Conservation (phyloP, 2,113 vertebrate genomes). For the Triplophysa tibetana region DNA sequence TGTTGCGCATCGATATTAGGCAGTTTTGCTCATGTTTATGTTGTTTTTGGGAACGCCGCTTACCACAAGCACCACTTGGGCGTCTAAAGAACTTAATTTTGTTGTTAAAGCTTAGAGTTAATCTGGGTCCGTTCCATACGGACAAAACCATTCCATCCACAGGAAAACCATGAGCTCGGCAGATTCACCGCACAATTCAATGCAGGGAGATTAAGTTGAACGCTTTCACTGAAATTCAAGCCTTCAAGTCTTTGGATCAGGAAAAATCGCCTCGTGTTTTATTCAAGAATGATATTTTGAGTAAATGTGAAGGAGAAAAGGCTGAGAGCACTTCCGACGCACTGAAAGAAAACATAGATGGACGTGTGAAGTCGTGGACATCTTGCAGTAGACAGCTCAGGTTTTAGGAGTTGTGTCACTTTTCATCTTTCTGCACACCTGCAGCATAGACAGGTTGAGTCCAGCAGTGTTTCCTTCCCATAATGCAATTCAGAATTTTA, state of each 20-base stretch:
- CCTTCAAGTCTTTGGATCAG: slow-evolving; percentile 5
- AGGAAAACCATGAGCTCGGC: slow-evolving; percentile 6
- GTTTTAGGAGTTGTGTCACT: neutral
- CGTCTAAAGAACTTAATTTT: neutral
- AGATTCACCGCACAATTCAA: slow-evolving; percentile 26
- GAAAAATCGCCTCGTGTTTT: neutral
- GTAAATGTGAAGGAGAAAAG: neutral
- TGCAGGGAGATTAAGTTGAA: slow-evolving; percentile 1
- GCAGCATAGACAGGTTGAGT: no score
- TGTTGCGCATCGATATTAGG: no score
- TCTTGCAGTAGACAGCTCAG: neutral
- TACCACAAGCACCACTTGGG: slow-evolving; percentile 11
- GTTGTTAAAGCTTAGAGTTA: slow-evolving; percentile 20
- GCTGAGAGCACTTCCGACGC: neutral
- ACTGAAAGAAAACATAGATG: neutral
- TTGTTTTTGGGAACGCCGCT: neutral
- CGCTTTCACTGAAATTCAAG: neutral
- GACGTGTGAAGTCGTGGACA: neutral
- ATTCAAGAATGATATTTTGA: slow-evolving; percentile 2
- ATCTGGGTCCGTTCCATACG: slow-evolving; percentile 18
- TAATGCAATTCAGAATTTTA: no score
- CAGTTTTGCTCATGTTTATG: neutral
- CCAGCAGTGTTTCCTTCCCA: no score
- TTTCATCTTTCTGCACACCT: no score
- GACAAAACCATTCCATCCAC: slow-evolving; percentile 30